These are phyloP conservation scores for Cryptoprocta ferox DNA, from an alignment of 2,797 vertebrate species.

Conservation along the genomic window DNA sequence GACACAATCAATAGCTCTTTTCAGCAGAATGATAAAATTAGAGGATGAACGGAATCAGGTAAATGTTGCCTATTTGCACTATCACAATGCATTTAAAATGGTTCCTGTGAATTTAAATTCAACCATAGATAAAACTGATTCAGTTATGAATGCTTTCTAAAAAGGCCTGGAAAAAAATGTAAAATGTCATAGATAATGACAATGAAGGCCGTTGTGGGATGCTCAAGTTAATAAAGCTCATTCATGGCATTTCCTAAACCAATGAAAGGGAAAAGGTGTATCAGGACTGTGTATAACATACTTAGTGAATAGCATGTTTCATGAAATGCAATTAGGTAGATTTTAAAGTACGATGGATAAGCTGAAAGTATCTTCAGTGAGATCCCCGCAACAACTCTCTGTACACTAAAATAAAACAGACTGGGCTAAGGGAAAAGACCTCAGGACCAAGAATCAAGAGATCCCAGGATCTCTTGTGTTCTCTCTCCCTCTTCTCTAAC, in stretches of 20 bases:
- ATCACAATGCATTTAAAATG: constrained; percentile 71
- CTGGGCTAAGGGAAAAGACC: neutral
- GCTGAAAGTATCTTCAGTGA: neutral
- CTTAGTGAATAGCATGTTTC: constrained; percentile 42
- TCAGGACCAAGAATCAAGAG: neutral
- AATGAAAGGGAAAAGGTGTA: constrained; percentile 17
- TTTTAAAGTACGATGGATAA: constrained; percentile 66
- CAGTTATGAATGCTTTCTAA: constrained; percentile 71
- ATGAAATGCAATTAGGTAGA: constrained; percentile 45
- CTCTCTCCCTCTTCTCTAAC: neutral
- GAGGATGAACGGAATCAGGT: constrained; percentile 66
- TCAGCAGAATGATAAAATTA: constrained; percentile 82
- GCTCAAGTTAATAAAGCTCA: constrained; percentile 71
- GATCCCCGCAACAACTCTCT: neutral
- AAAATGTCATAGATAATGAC: constrained; percentile 71
- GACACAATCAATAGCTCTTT: constrained; percentile 83
- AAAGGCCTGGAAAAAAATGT: neutral
- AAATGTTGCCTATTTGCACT: constrained; percentile 66
- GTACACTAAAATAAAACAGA: neutral
- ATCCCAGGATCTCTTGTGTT: neutral
- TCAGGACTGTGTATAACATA: constrained; percentile 22
- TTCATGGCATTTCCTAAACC: constrained; percentile 47
- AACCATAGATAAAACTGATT: constrained; percentile 79
- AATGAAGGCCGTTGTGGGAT: neutral
- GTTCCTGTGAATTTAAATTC: constrained; percentile 76